Percentiles rank a stretch among this genome's conserved stretches.
Conservation (phyloP, 2,888 invertebrate species). For the Microctonus hyperodae region DNA sequence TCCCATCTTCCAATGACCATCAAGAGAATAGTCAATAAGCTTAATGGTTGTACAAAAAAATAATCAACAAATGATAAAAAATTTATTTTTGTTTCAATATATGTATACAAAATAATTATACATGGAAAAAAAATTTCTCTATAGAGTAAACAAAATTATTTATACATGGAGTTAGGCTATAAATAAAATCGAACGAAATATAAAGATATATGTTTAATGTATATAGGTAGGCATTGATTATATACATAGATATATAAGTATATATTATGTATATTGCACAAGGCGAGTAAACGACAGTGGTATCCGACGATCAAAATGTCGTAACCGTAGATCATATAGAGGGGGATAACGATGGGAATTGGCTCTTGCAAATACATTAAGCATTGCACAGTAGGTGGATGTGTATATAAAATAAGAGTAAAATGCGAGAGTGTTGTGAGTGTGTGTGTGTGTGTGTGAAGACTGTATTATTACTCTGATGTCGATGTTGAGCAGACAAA, state of each 20-base stretch:
- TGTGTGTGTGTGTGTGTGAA: conserved; percentile 21
- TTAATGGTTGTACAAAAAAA: background rate
- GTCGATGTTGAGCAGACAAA: conserved; percentile 25
- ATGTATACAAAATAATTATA: no score
- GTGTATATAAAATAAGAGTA: conserved; percentile 29
- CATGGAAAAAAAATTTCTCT: background rate
- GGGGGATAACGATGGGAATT: conserved; percentile 60
- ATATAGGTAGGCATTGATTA: background rate
- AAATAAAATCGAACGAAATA: background rate
- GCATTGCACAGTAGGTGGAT: conserved; percentile 42
- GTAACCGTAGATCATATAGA: conserved; percentile 59
- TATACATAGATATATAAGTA: conserved; percentile 7
- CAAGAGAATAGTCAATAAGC: conserved; percentile 28
- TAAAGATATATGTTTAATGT: background rate
- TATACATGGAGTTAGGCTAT: background rate
- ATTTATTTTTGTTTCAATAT: no score
- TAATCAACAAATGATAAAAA: background rate
- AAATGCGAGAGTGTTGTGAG: conserved; percentile 35
- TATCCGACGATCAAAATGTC: conserved; percentile 59
- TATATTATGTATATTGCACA: conserved; percentile 31
- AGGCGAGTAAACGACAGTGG: conserved; percentile 50
- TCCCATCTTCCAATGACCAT: conserved; percentile 31
- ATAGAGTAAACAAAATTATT: background rate
- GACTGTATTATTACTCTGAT: conserved; percentile 36
- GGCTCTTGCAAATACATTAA: conserved; percentile 62